Conservation (phyloP, 2,888 invertebrate genomes). For the Tipula unca region DNA sequence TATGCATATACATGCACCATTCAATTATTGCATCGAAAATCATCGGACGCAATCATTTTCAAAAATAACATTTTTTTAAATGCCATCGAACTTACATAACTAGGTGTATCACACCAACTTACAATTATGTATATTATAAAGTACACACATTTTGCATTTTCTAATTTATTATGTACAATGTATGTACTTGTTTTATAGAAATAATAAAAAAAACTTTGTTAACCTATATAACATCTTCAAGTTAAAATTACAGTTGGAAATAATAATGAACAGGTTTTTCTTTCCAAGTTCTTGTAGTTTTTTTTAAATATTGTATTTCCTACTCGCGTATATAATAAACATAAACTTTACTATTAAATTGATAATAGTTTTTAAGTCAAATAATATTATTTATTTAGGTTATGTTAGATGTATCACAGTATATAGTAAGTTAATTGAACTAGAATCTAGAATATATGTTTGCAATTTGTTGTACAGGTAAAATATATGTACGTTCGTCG, state of each 20-base stretch:
- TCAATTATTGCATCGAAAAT: too few species aligned
- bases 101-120: not conserved
- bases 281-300: not conserved
- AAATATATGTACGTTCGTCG: not conserved
- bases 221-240: constrained; percentile 1
- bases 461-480: not conserved
- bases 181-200: not conserved
- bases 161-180: constrained; percentile 2
- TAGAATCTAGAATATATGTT: not conserved
- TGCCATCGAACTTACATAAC: too few species aligned
- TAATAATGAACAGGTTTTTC: not conserved
- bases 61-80: too few species aligned
- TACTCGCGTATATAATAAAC: too few species aligned
- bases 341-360: not conserved
- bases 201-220: not conserved
- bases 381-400: not conserved
- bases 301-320: too few species aligned
- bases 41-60: too few species aligned
- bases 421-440: not conserved
- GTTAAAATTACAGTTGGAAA: not conserved
- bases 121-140: not conserved
- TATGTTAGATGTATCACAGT: not conserved
- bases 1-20: too few species aligned
- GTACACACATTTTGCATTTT: not conserved
- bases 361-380: not conserved